Conservation (phyloP, 2,113 vertebrate genomes). For the Brachionichthys hirsutus region DNA sequence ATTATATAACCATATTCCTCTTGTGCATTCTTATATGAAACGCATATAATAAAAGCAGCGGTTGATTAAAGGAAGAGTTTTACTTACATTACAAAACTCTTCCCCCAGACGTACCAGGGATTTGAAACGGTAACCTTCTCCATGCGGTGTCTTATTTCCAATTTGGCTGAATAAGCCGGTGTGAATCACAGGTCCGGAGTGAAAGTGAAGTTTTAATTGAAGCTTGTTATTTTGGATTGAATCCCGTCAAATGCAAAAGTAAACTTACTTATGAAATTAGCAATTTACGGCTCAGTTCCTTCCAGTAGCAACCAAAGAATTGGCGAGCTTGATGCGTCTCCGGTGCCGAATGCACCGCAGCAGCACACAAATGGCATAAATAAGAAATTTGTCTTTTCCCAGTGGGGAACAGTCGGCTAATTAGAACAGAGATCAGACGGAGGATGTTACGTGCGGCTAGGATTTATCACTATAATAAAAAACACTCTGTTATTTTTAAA, state of each 20-base stretch:
- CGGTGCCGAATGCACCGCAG: background rate
- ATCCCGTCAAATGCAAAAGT: background rate
- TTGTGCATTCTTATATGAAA: no score
- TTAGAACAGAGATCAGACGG: slow-evolving; percentile 23
- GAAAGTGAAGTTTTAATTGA: background rate
- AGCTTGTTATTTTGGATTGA: background rate
- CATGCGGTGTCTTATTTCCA: slow-evolving; percentile 1
- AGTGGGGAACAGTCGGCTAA: slow-evolving; percentile 4
- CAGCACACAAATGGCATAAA: slow-evolving; percentile 7
- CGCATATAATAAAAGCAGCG: background rate
- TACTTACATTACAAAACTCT: background rate
- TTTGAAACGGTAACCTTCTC: slow-evolving; percentile 6
- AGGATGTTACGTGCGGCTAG: background rate
- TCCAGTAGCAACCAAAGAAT: slow-evolving; percentile 8
- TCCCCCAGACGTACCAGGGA: background rate
- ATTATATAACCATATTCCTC: no score
- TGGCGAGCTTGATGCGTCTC: background rate
- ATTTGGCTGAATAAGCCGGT: slow-evolving; percentile 5
- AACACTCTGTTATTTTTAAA: no score
- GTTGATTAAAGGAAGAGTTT: background rate
- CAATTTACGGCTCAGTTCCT: slow-evolving; percentile 12
- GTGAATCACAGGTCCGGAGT: background rate
- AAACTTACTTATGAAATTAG: background rate
- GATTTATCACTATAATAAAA: no score
- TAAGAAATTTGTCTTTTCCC: slow-evolving; percentile 10